These are phyloP conservation scores for Sebastes paucispinis DNA, from an alignment of 2,797 vertebrate species.

Conservation along the genomic window DNA sequence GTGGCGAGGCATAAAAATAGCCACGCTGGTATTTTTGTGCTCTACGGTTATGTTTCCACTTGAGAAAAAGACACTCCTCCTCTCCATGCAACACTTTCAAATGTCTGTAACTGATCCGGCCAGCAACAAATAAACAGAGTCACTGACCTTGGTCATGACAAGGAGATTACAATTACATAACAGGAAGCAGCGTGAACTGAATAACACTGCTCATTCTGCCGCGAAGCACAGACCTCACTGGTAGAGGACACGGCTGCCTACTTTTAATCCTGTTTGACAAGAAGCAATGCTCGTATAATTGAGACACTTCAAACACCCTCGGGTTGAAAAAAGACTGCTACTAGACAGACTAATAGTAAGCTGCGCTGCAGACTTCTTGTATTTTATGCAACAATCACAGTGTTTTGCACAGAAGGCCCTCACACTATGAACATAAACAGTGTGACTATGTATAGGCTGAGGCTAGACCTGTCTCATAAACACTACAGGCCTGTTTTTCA, in stretches of 20 bases:
- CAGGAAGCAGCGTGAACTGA: conserved; percentile 57
- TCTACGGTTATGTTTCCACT: conserved; percentile 7
- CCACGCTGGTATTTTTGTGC: conserved; percentile 32
- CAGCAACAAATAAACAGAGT: conserved; percentile 62
- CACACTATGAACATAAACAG: conserved; percentile 24
- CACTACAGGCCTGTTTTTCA: conserved; percentile 3
- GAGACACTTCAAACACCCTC: conserved; percentile 6
- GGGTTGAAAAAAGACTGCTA: neutral
- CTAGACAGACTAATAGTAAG: neutral
- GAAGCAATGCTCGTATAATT: conserved; percentile 13
- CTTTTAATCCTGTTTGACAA: conserved; percentile 39
- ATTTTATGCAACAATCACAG: conserved; percentile 2
- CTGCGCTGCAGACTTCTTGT: neutral
- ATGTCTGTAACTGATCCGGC: conserved; percentile 53
- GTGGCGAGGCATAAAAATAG: conserved; percentile 54
- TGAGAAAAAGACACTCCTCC: conserved; percentile 30
- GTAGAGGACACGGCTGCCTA: neutral
- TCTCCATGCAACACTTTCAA: conserved; percentile 11
- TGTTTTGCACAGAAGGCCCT: conserved; percentile 1
- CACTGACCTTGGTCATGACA: conserved; percentile 53
- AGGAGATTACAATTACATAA: conserved; percentile 60
- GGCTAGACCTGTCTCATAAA: conserved; percentile 15
- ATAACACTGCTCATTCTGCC: conserved; percentile 14
- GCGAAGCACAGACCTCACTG: conserved; percentile 13
- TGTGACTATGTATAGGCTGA: conserved; percentile 23